Evolutionary conservation across 2,113 vertebrate genomes (phyloP).

Genomic region (Fulica atra): DNA sequence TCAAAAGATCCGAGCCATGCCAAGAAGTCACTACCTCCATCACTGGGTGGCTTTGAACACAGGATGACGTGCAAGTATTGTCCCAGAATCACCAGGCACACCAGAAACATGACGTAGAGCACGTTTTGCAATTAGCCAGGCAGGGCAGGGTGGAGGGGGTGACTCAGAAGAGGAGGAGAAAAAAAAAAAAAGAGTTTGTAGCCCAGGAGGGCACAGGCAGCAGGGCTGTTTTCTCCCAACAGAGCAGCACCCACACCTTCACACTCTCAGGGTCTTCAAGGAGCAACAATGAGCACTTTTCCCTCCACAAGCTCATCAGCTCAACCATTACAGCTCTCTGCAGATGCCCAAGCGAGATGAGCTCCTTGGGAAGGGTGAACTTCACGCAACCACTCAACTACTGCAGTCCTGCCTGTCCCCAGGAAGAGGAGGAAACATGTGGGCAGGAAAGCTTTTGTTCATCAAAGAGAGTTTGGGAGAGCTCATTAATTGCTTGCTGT

Average conservation of each 20-base stretch:
- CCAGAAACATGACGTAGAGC: neutral
- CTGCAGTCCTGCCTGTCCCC: neutral
- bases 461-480: neutral
- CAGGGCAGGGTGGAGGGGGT: neutral
- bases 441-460: neutral
- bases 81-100: neutral
- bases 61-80: rapidly evolving
- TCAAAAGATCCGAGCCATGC: neutral
- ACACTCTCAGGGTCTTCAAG: neutral
- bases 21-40: neutral
- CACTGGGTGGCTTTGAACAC: neutral
- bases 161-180: neutral
- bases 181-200: neutral
- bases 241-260: neutral
- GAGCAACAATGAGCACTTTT: neutral
- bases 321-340: neutral
- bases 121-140: neutral
- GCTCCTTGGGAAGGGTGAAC: neutral
- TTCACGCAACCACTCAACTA: neutral
- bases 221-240: neutral
- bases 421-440: neutral
- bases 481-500: neutral
- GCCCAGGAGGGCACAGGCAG: neutral
- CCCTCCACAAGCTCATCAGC: neutral
- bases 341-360: neutral